These are phyloP conservation scores for Podarcis lilfordi DNA, from an alignment of 2,797 vertebrate species.

Conservation along the genomic window DNA sequence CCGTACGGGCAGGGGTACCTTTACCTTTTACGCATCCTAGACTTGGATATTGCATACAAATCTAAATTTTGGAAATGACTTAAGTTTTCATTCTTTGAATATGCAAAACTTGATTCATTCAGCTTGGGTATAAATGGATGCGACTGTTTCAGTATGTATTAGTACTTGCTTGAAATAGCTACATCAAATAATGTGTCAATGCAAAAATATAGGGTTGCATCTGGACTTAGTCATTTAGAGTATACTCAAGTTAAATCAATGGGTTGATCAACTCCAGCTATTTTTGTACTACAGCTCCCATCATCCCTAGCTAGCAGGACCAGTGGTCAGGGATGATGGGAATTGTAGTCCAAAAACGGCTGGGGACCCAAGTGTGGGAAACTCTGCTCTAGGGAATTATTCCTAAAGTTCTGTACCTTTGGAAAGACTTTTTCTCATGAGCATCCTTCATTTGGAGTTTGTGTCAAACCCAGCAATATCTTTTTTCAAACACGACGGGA, in stretches of 20 bases:
- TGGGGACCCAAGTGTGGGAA: too few species aligned
- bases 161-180: background rate
- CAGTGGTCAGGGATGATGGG: too few species aligned
- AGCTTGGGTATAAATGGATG: background rate
- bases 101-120: constrained; percentile 1
- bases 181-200: background rate
- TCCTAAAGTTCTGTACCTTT: background rate
- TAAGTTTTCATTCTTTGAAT: background rate
- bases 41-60: background rate
- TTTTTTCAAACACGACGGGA: too few species aligned
- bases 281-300: too few species aligned
- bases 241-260: background rate
- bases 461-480: background rate
- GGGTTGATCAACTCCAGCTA: background rate
- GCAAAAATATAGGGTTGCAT: background rate
- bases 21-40: too few species aligned
- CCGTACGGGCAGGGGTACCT: too few species aligned
- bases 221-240: background rate
- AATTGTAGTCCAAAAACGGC: too few species aligned
- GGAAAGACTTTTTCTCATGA: background rate
- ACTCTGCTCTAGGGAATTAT: background rate
- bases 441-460: background rate
- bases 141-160: background rate
- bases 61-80: background rate
- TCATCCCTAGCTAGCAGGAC: too few species aligned